Evolutionary conservation across 2,888 invertebrate species (phyloP).

Genomic region (Chymomyza amoena): DNA sequence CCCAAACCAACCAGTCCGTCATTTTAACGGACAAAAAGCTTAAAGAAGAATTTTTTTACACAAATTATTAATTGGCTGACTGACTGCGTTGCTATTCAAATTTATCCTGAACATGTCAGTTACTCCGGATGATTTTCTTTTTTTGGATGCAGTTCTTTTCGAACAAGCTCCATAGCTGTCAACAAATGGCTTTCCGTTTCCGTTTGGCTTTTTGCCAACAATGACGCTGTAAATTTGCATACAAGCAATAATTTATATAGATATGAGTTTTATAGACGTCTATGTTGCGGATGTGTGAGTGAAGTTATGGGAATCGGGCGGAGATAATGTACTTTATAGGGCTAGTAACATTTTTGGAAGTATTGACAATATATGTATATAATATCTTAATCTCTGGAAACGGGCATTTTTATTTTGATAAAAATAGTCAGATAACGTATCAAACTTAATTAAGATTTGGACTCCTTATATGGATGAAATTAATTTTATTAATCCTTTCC

Average conservation of each 20-base stretch:
- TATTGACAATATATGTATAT: too few relatives aligned
- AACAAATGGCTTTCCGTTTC: conserved; percentile 8
- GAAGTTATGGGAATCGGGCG: neutral
- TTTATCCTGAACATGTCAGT: neutral
- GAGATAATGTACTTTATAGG: neutral
- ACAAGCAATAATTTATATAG: too few relatives aligned
- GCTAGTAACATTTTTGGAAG: too few relatives aligned
- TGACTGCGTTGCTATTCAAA: conserved; percentile 22
- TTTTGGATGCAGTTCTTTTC: neutral
- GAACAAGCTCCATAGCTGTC: neutral
- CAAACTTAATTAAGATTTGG: too few relatives aligned
- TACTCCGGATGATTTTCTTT: neutral
- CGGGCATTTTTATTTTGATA: too few relatives aligned
- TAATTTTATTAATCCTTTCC: too few relatives aligned
- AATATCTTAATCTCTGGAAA: too few relatives aligned
- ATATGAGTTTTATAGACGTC: neutral
- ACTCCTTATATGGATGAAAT: too few relatives aligned
- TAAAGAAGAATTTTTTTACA: conserved; percentile 41
- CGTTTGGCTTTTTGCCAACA: neutral
- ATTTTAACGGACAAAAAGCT: conserved; percentile 9
- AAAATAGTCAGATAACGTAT: too few relatives aligned
- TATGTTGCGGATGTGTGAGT: neutral
- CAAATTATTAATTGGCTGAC: conserved; percentile 66
- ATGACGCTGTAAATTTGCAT: conserved; percentile 5
- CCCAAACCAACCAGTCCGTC: conserved; percentile 22